These are phyloP conservation scores for Ceratosolen solmsi DNA, from an alignment of 1,140 invertebrate species.

Conservation along the genomic window DNA sequence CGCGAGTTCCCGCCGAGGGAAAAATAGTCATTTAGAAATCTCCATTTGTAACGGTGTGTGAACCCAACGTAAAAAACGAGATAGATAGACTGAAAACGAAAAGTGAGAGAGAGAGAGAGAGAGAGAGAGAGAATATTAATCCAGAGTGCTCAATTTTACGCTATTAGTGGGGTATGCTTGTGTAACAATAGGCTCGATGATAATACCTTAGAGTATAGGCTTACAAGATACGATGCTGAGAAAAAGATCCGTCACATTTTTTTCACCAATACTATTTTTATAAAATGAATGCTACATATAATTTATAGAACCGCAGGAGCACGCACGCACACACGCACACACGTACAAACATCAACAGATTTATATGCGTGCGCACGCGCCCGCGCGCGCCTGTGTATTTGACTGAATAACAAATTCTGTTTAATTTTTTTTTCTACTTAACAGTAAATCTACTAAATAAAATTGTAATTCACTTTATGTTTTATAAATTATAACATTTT, in stretches of 20 bases:
- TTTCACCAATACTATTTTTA: too few species aligned
- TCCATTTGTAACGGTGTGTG: conserved; percentile 53
- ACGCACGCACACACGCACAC: too few species aligned
- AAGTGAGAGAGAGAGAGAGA: not conserved
- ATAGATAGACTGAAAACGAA: not conserved
- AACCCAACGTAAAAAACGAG: not conserved
- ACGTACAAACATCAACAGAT: too few species aligned
- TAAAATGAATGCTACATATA: too few species aligned
- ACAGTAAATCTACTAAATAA: too few species aligned
- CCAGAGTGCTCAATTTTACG: conserved; percentile 38
- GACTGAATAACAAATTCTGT: too few species aligned
- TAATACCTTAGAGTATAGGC: not conserved
- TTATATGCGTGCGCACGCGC: too few species aligned
- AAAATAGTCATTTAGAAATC: conserved; percentile 55
- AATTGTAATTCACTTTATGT: too few species aligned
- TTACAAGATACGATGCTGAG: not conserved
- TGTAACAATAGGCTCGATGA: conserved; percentile 20
- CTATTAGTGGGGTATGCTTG: conserved; percentile 12
- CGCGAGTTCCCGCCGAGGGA: conserved; percentile 21
- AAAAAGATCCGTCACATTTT: not conserved
- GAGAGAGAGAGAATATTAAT: conserved; percentile 4
- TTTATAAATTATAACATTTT: too few species aligned
- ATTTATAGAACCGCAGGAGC: too few species aligned
- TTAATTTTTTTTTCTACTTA: too few species aligned
- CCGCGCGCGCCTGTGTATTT: too few species aligned